phyloP scores from a whole-genome alignment of 2,113 vertebrate genomes.

The Spea bombifrons region DNA sequence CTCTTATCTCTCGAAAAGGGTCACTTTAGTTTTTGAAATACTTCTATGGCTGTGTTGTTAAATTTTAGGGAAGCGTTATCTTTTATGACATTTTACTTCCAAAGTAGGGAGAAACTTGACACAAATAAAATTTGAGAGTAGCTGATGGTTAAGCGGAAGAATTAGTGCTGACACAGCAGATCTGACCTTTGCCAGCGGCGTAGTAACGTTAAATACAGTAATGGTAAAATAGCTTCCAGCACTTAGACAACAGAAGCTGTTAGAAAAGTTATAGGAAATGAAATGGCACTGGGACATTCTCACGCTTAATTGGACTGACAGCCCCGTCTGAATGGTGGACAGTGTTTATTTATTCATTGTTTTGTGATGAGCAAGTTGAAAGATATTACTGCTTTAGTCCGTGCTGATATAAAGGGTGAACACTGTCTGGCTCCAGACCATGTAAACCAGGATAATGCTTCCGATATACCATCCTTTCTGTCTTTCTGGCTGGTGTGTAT shows the following conservation, averaged over 20 bases:
- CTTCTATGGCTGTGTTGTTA: too few relatives aligned
- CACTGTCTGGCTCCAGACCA: constrained; percentile 77
- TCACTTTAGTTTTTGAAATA: too few relatives aligned
- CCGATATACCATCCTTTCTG: constrained; percentile 74
- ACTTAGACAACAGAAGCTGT: constrained; percentile 55
- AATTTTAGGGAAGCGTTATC: constrained; percentile 52
- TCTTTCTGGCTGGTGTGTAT: constrained; percentile 63
- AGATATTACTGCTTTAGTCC: constrained; percentile 70
- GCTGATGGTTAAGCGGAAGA: constrained; percentile 80
- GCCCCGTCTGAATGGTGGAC: constrained; percentile 68
- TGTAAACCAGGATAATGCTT: constrained; percentile 74
- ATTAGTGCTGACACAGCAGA: constrained; percentile 76
- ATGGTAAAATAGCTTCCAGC: constrained; percentile 65
- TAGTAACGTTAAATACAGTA: constrained; percentile 61
- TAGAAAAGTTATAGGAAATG: constrained; percentile 67
- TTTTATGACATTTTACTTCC: constrained; percentile 61
- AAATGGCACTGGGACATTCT: constrained; percentile 57
- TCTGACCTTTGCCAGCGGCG: constrained; percentile 64
- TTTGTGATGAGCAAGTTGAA: constrained; percentile 76
- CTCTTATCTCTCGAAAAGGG: too few relatives aligned
- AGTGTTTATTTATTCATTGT: constrained; percentile 86
- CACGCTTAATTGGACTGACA: constrained; percentile 81
- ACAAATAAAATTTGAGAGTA: constrained; percentile 67
- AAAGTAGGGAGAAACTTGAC: constrained; percentile 67
- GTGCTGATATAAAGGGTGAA: constrained; percentile 70